Percentiles rank a stretch among this genome's conserved stretches.
Conservation (phyloP, 2,113 vertebrate genomes). For the Chunga burmeisteri region DNA sequence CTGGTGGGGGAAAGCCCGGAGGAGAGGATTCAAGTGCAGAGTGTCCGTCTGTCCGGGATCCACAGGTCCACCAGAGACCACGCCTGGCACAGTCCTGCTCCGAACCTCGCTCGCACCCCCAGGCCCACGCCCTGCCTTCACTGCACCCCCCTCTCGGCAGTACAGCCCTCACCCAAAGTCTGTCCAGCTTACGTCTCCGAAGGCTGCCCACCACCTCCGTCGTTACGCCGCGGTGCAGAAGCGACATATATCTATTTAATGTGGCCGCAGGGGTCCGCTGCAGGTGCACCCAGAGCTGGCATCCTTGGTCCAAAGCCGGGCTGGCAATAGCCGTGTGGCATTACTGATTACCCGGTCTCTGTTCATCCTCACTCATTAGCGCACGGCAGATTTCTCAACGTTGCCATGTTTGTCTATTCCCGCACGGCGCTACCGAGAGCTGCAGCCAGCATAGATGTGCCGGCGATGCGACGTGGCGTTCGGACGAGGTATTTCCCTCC, state of each 20-base stretch:
- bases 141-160: neutral
- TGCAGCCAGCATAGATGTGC: neutral
- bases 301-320: neutral
- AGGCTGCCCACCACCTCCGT: too few species aligned
- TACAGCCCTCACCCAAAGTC: neutral
- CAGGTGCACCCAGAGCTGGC: neutral
- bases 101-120: rapidly evolving
- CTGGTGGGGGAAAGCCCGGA: constrained; percentile 37
- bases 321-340: neutral
- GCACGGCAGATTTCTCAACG: neutral
- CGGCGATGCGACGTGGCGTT: rapidly evolving
- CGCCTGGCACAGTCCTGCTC: neutral
- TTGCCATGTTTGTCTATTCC: neutral
- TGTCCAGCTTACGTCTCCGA: neutral
- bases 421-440: rapidly evolving
- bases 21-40: neutral
- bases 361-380: neutral
- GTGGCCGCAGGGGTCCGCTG: neutral
- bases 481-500: neutral
- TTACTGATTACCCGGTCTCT: neutral
- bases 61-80: neutral
- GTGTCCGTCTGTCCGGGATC: rapidly evolving
- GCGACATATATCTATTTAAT: rapidly evolving
- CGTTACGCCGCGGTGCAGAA: rapidly evolving
- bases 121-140: neutral